Evolutionary conservation across 2,888 invertebrate genomes (phyloP), one percentile per base, ranked within the genome.

Genomic region (Sinopyrophorus schimmeli): DNA sequence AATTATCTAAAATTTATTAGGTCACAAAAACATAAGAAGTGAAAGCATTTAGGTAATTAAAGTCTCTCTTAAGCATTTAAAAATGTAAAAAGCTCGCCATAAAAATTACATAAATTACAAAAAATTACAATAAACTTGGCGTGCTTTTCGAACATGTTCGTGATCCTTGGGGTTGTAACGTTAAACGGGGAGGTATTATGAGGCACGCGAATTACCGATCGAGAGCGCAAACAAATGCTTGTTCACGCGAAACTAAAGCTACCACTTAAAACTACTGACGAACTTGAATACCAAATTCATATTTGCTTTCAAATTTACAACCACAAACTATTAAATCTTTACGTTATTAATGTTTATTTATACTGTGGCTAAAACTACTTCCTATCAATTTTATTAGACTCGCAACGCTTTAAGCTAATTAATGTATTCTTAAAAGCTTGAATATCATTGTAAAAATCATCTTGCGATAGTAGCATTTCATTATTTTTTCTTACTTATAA

Each of bases 171-270:
- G 68, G 71, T 67, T 71, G 71, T 71, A 73, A 73, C 68, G 71
- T 71, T 73, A 73, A 73, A 72, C 71, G 71, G 69, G 70, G 69
- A 66, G 63, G 64, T 68, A 69, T 70, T 69, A 70, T 65, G 66
- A 69, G 65, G 69, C 72, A 73, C 73, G 73, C 73, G 70, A 73
- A 72, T 72, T 71, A 71, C 69, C 72, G 67, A 73, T 73, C 72
- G 70, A 68, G 70, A 70, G 71, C 71, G 69, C 71, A 71, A 72
- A 73, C 73, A 73, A 73, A 73, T 72, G 73, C 71, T 72, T 69
- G 72, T 72, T 73, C 73, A 72, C 72, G 72, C 72, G 71, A 73
- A 73, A 71, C 70, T 72, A 73, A 48, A 44, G 48, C 71, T 65
- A 68, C 71, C 71, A 71, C 71, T 72, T 72, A 70, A 51, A 67